Evolutionary conservation across 2,113 vertebrate genomes (phyloP).

Genomic region (Eptesicus fuscus): DNA sequence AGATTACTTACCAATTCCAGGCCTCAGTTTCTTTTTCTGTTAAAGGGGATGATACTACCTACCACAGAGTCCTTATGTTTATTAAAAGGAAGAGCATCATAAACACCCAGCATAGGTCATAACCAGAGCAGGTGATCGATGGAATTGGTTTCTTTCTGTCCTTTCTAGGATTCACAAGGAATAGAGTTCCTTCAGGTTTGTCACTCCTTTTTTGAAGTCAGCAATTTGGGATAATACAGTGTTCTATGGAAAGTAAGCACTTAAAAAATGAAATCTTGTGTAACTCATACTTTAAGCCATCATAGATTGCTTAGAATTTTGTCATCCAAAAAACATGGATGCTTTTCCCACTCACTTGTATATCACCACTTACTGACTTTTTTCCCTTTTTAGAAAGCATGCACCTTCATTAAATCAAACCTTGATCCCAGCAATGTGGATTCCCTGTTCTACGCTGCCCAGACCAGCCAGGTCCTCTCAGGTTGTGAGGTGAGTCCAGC

Average conservation of each 20-base stretch:
- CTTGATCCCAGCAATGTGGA: slow-evolving; percentile 91
- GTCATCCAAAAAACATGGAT: background rate
- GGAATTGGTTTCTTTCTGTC: background rate
- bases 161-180: background rate
- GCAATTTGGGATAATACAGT: background rate
- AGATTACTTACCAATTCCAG: background rate
- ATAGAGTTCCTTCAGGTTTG: background rate
- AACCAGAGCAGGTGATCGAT: background rate
- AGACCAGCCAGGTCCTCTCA: slow-evolving; percentile 89
- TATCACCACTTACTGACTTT: background rate
- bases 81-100: background rate
- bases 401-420: slow-evolving; percentile 91
- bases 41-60: background rate
- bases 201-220: background rate
- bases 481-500: slow-evolving; percentile 90
- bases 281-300: background rate
- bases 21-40: background rate
- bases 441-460: slow-evolving; percentile 94
- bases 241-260: background rate
- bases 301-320: background rate
- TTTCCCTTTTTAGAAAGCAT: slow-evolving; percentile 84
- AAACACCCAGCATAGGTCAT: background rate
- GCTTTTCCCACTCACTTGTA: background rate
- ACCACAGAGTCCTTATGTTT: background rate
- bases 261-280: background rate